phyloP scores from a whole-genome alignment of 2,888 invertebrate genomes.

The Machimus rusticus region DNA sequence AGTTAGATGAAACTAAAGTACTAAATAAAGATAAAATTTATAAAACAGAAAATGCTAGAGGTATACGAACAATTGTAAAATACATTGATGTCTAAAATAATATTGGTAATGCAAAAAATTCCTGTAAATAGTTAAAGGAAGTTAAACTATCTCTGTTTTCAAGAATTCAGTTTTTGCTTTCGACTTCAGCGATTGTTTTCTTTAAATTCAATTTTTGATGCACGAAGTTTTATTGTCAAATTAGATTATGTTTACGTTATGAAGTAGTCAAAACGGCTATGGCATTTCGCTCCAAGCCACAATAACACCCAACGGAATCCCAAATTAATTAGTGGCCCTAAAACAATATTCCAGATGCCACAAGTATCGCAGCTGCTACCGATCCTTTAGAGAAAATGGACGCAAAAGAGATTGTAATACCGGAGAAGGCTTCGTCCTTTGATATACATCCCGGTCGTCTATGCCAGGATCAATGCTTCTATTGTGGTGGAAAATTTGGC shows the following conservation, averaged over 20 bases:
- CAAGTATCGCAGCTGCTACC: background rate
- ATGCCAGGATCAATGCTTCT: slow-evolving; percentile 86
- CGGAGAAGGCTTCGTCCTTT: slow-evolving; percentile 87
- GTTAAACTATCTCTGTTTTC: no score
- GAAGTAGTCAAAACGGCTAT: background rate
- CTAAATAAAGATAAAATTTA: background rate
- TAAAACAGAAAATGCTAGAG: background rate
- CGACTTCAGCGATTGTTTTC: no score
- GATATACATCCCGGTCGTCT: slow-evolving; percentile 83
- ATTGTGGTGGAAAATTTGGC: slow-evolving; percentile 88
- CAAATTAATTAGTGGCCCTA: background rate
- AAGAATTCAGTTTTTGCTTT: background rate
- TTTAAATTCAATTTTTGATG: no score
- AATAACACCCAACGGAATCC: background rate
- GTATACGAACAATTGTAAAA: background rate
- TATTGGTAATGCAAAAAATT: background rate
- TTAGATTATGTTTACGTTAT: background rate
- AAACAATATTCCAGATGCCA: background rate
- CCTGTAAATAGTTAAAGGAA: no score
- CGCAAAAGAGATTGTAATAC: slow-evolving; percentile 70
- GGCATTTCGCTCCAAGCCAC: background rate
- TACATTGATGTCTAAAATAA: no score
- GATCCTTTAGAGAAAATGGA: slow-evolving; percentile 55
- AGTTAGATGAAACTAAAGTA: background rate
- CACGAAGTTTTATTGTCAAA: background rate